phyloP scores from a whole-genome alignment of 1,140 invertebrate genomes.

The Zaprionus lachaisei region DNA sequence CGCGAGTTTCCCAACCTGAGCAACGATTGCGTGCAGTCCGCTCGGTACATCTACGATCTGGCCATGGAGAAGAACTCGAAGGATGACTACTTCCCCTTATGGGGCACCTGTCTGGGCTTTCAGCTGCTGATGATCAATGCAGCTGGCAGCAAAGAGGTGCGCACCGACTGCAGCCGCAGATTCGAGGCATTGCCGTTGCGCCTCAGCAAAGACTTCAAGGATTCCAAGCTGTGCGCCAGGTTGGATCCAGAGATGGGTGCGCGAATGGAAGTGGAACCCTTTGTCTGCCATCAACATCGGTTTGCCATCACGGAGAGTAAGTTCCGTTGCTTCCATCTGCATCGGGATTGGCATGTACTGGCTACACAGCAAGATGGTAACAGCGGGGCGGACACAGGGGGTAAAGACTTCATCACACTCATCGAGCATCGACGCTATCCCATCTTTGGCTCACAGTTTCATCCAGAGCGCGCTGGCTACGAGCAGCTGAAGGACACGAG shows the following conservation, averaged over 20 bases:
- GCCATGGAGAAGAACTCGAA: constrained; percentile 88
- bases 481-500: constrained; percentile 88
- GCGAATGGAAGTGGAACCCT: constrained; percentile 86
- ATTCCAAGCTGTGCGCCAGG: constrained; percentile 87
- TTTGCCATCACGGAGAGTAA: constrained; percentile 89
- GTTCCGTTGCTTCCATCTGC: constrained; percentile 85
- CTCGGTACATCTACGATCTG: constrained; percentile 88
- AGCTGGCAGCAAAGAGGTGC: constrained; percentile 83
- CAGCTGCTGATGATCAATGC: constrained; percentile 91
- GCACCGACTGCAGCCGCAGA: constrained; percentile 52
- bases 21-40: constrained; percentile 85
- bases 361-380: constrained; percentile 88
- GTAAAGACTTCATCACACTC: constrained; percentile 87
- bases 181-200: constrained; percentile 42
- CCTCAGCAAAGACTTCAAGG: constrained; percentile 65
- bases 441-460: constrained; percentile 94
- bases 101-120: constrained; percentile 95
- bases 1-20: constrained; percentile 84
- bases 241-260: constrained; percentile 86
- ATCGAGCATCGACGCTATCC: constrained; percentile 89
- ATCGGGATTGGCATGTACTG: constrained; percentile 88
- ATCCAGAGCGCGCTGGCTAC: constrained; percentile 94
- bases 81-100: constrained; percentile 92
- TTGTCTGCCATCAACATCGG: constrained; percentile 91
- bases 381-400: constrained; percentile 84